Conservation (phyloP, 2,113 vertebrate species). For the Oryzias celebensis region DNA sequence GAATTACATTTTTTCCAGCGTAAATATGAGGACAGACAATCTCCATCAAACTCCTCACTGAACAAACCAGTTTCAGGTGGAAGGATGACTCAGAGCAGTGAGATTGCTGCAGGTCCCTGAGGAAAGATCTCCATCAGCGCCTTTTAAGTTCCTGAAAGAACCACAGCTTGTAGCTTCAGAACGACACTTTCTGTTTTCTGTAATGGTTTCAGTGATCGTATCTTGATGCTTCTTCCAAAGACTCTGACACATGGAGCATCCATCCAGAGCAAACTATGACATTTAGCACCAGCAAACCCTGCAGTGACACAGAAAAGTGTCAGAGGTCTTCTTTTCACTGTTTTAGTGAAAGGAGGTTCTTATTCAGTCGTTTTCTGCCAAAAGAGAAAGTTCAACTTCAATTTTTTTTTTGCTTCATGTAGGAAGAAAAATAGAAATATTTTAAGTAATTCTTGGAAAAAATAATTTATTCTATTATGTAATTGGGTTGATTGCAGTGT, state of each 20-base stretch:
- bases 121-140: neutral
- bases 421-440: no score
- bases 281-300: constrained; percentile 34
- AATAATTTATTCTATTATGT: neutral
- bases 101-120: constrained; percentile 21
- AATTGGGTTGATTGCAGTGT: neutral
- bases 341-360: neutral
- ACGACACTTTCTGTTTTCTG: constrained; percentile 11
- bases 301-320: constrained; percentile 15
- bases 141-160: no score
- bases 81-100: constrained; percentile 8
- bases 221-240: constrained; percentile 26
- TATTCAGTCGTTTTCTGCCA: neutral
- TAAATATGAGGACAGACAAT: constrained; percentile 7
- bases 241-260: constrained; percentile 31
- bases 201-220: constrained; percentile 33
- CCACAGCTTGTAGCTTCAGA: constrained; percentile 18
- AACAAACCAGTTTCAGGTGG: constrained; percentile 4
- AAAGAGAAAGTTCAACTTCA: neutral
- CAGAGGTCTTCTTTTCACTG: constrained; percentile 13
- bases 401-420: neutral
- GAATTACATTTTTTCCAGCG: constrained; percentile 15
- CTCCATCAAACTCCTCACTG: no score
- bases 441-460: no score
- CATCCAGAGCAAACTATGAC: constrained; percentile 33